These are phyloP conservation scores for Varecia variegata DNA, from an alignment of 2,797 vertebrate species.

Conservation along the genomic window DNA sequence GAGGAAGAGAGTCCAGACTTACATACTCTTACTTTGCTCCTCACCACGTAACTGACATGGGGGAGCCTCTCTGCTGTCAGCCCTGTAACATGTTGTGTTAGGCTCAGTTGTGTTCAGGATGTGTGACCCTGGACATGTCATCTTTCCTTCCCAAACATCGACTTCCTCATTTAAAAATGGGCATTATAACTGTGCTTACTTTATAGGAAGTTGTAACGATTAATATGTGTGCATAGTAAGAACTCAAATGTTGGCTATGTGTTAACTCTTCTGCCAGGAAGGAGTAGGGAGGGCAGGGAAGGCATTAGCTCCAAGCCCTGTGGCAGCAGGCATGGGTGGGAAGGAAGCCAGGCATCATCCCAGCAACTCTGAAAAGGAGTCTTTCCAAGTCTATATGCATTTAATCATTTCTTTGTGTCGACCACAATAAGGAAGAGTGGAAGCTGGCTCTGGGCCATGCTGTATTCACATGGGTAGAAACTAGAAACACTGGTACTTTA, in stretches of 20 bases:
- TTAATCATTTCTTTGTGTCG: neutral
- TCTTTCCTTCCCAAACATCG: neutral
- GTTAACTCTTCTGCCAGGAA: neutral
- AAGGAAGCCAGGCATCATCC: neutral
- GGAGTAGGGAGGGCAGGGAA: neutral
- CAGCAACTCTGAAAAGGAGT: neutral
- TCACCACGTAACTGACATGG: neutral
- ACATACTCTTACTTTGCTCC: neutral
- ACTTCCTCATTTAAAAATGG: neutral
- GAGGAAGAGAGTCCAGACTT: neutral
- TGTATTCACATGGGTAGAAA: neutral
- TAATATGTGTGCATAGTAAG: neutral
- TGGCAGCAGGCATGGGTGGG: neutral
- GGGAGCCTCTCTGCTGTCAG: neutral
- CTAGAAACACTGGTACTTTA: neutral
- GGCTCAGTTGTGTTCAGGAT: neutral
- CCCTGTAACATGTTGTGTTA: accelerated
- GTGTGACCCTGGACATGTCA: neutral
- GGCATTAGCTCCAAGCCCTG: neutral
- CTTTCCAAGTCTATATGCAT: neutral
- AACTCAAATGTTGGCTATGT: neutral
- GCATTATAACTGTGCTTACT: neutral
- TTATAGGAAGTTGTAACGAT: neutral
- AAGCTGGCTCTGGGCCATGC: neutral
- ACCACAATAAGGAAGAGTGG: neutral